Conservation (phyloP, 2,888 invertebrate genomes). For the Clepsis dumicolana region DNA sequence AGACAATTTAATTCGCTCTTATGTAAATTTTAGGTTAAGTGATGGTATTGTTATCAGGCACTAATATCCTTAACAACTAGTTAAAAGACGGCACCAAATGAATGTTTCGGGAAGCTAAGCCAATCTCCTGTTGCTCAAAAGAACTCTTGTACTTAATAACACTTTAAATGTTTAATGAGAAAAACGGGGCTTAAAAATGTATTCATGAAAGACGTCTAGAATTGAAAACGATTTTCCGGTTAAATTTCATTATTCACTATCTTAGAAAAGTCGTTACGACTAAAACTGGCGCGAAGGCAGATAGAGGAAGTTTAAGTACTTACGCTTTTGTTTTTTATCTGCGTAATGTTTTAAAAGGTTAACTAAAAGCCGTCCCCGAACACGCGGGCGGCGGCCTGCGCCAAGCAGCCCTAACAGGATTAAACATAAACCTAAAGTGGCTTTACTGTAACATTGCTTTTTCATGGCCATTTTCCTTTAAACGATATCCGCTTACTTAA, state of each 20-base stretch:
- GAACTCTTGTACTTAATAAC: conserved; percentile 15
- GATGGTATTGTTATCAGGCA: background rate
- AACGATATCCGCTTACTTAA: conserved; percentile 26
- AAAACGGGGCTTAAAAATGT: conserved; percentile 4
- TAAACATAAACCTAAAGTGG: conserved; percentile 17
- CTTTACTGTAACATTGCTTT: conserved; percentile 17
- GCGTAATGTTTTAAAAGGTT: conserved; percentile 13
- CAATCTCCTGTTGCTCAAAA: conserved; percentile 31
- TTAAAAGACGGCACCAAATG: background rate
- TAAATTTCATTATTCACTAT: conserved; percentile 1
- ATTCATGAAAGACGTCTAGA: background rate
- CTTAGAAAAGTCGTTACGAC: background rate
- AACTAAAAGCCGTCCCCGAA: conserved; percentile 12
- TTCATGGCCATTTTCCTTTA: conserved; percentile 16
- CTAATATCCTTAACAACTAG: background rate
- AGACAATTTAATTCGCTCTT: background rate
- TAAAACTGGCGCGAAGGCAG: background rate
- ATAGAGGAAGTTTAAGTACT: background rate
- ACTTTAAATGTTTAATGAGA: conserved; percentile 20
- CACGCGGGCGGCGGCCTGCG: background rate
- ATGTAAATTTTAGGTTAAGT: background rate
- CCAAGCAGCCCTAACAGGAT: conserved; percentile 17
- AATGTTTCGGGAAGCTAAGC: background rate
- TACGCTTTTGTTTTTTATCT: conserved; percentile 18
- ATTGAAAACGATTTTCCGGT: background rate